Conservation (phyloP, 1,140 invertebrate genomes). For the Ylistrum balloti region DNA sequence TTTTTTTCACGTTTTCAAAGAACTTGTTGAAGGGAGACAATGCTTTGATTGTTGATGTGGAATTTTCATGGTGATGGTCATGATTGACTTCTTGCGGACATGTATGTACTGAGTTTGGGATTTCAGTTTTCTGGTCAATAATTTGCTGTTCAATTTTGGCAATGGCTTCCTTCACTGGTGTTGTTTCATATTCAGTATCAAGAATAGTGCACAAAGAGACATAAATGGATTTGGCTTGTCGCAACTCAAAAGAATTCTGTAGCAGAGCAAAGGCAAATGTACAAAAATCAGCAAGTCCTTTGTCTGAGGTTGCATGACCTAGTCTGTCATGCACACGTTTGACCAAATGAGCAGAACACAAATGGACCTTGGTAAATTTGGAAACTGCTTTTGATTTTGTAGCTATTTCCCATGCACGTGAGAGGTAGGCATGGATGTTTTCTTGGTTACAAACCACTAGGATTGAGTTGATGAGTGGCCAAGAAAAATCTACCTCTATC, state of each 20-base stretch:
- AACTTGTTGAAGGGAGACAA: slow-evolving; percentile 34
- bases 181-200: neutral
- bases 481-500: neutral
- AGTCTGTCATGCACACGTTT: neutral
- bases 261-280: slow-evolving; percentile 21
- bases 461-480: slow-evolving; percentile 3
- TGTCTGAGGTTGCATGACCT: neutral
- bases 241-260: neutral
- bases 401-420: neutral
- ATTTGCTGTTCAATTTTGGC: slow-evolving; percentile 22
- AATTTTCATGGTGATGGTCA: neutral
- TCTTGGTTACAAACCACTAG: neutral
- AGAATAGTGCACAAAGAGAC: neutral
- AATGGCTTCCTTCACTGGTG: neutral
- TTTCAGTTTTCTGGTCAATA: no score
- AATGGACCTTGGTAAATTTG: neutral
- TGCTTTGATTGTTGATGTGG: slow-evolving; percentile 2
- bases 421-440: slow-evolving; percentile 36
- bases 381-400: neutral
- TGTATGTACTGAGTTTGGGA: no score
- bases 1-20: neutral
- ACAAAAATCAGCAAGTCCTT: neutral
- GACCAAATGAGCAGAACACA: slow-evolving; percentile 37
- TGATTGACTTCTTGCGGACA: no score
- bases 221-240: neutral